Percentiles rank a stretch among this genome's conserved stretches.
Evolutionary conservation across 2,113 vertebrate species (phyloP).

Genomic region (Ameiurus melas): DNA sequence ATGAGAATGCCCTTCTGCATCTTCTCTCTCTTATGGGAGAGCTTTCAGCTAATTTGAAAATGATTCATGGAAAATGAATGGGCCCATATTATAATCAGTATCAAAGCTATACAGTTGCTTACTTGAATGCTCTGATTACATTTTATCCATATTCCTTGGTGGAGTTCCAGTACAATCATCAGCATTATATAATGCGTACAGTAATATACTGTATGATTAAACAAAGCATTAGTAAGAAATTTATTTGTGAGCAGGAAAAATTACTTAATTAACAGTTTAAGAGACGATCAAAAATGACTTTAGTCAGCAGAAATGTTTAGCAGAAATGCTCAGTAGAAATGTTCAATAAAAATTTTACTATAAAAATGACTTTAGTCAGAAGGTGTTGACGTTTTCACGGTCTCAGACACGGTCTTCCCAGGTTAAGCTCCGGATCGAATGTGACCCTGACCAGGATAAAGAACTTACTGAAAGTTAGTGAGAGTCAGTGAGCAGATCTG

Average conservation of each 20-base stretch:
- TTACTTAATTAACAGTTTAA: background rate
- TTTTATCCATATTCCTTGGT: background rate
- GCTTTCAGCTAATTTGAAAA: conserved; percentile 40
- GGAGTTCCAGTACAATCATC: background rate
- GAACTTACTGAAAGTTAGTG: conserved; percentile 2
- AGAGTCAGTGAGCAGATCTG: background rate
- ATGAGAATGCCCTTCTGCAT: conserved; percentile 18
- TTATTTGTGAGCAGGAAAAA: background rate
- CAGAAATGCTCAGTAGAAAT: too few species aligned
- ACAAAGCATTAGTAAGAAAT: background rate
- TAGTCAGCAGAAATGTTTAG: too few species aligned
- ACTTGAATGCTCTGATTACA: conserved; percentile 5
- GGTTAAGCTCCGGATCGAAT: background rate
- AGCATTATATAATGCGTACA: background rate
- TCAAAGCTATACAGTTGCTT: conserved; percentile 23
- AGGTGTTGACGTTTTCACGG: background rate
- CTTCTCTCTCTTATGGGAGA: conserved; percentile 13
- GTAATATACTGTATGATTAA: background rate
- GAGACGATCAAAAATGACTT: background rate
- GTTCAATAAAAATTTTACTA: too few species aligned
- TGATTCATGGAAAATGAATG: conserved; percentile 23
- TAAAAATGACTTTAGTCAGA: background rate
- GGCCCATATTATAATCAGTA: conserved; percentile 40
- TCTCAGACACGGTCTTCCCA: background rate
- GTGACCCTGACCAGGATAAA: background rate